These are phyloP conservation scores for Netelia inedita DNA, from an alignment of 2,888 invertebrate species.

Conservation along the genomic window DNA sequence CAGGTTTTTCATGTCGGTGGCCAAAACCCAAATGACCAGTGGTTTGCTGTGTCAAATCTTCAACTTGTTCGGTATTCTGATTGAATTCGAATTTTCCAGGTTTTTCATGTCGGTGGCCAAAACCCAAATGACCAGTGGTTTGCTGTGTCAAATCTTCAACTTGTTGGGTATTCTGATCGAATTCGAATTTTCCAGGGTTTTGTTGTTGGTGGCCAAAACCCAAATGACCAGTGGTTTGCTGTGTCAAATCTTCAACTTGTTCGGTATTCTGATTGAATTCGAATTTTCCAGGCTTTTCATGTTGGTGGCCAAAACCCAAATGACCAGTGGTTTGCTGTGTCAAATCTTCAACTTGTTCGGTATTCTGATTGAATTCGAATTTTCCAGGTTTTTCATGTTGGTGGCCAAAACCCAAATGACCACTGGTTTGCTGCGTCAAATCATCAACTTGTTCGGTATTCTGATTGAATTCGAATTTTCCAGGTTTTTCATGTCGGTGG, in stretches of 20 bases:
- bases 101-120: no score
- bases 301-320: constrained; percentile 72
- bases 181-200: constrained; percentile 1
- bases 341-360: constrained; percentile 68
- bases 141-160: constrained; percentile 60
- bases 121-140: no score
- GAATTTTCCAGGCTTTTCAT: constrained; percentile 50
- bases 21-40: background rate
- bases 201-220: constrained; percentile 30
- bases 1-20: constrained; percentile 49
- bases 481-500: constrained; percentile 25
- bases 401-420: constrained; percentile 20
- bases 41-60: constrained; percentile 72
- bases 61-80: constrained; percentile 53
- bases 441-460: constrained; percentile 40
- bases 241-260: constrained; percentile 64
- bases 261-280: constrained; percentile 70
- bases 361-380: background rate
- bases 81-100: no score
- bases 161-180: constrained; percentile 20
- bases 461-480: constrained; percentile 14
- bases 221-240: constrained; percentile 46
- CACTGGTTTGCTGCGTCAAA: constrained; percentile 44
- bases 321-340: constrained; percentile 70
- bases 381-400: background rate